Base-by-base conservation (phyloP, 2,888 invertebrate species). In the Idaea aversata region DNA sequence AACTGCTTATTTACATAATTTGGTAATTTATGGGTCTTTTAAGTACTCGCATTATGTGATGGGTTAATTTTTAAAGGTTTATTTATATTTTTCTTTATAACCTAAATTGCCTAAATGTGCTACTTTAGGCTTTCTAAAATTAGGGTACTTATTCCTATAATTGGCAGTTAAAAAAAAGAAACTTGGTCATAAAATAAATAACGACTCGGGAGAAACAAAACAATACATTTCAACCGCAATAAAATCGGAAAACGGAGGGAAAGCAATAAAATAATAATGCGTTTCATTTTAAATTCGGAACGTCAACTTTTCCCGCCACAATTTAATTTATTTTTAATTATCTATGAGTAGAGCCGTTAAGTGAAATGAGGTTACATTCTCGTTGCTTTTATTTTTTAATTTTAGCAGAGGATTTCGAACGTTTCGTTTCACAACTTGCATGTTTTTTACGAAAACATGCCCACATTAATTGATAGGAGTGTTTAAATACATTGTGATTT, bases 301-400 rank as follows among this genome's bases (percentile, higher is more conserved):
- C 72, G 71, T 71, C 73, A 74, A 73, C 69, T 70, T 66, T 72
- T 70, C 65, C 71, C 70, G 72, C 67, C 70, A 67, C 70, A 67
- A 62, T 73, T 74, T 75, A 72, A 75, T 77, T 76, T 71, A 74
- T 70, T 78, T 78, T 76, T 78, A 76, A 78, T 77, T 77, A 74
- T 72, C 69, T 74, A 63, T 65, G 70, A 57, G 66, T 61, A 63
- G 59, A 59, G 68, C 66, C 66, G 67, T 68, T 67, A 66, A 65
- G 34, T 60, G 60, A 62, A 70, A 73, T 66, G 70, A 72, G 70
- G 69, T 71, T 75, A 68, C 67, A 70, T 67, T 68, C 66, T 7
- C 13, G 5, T 47, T 47, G 7, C 78, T 77, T 75, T 75, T 64
- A 63, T 63, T 68, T 66, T 74, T 76, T 75, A 73, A 74, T 78